Evolutionary conservation across 2,888 invertebrate species (phyloP).

Genomic region (Caenorhabditis virilis): DNA sequence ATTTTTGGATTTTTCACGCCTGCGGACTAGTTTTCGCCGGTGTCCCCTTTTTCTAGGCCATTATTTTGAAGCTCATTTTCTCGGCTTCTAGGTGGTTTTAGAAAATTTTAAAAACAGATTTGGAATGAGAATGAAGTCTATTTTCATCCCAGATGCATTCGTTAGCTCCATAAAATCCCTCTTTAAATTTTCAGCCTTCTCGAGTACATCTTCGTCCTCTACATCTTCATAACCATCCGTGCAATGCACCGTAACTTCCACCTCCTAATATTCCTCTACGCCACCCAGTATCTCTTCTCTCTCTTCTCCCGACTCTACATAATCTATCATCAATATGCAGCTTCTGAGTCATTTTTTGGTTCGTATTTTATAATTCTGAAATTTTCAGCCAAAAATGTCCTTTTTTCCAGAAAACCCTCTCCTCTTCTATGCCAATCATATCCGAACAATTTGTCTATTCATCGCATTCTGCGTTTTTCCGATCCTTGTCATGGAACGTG

Average conservation of each 20-base stretch:
- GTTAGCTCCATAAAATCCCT: too few species aligned
- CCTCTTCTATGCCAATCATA: constrained; percentile 23
- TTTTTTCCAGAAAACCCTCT: constrained; percentile 5
- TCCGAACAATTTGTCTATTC: constrained; percentile 32
- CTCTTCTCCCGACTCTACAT: constrained; percentile 14
- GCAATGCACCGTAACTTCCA: constrained; percentile 33
- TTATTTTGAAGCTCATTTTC: too few species aligned
- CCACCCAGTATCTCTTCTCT: constrained; percentile 35
- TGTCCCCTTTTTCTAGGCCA: too few species aligned
- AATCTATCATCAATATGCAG: constrained; percentile 19
- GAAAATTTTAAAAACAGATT: too few species aligned
- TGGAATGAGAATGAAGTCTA: too few species aligned
- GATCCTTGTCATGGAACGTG: constrained; percentile 28
- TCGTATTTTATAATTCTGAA: not conserved
- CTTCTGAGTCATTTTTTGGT: not conserved
- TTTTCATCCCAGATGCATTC: too few species aligned
- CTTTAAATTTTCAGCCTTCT: constrained; percentile 20
- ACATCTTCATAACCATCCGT: constrained; percentile 17
- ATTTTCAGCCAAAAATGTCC: constrained; percentile 1
- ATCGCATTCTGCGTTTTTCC: constrained; percentile 31
- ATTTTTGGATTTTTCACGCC: too few species aligned
- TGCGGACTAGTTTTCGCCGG: too few species aligned
- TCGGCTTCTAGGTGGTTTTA: too few species aligned
- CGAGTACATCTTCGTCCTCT: constrained; percentile 23
- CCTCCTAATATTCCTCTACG: constrained; percentile 23